A percentile compares a stretch with the other conserved stretches of the same genome.
Conservation (phyloP, 2,797 vertebrate species). For the Poecile montanus region DNA sequence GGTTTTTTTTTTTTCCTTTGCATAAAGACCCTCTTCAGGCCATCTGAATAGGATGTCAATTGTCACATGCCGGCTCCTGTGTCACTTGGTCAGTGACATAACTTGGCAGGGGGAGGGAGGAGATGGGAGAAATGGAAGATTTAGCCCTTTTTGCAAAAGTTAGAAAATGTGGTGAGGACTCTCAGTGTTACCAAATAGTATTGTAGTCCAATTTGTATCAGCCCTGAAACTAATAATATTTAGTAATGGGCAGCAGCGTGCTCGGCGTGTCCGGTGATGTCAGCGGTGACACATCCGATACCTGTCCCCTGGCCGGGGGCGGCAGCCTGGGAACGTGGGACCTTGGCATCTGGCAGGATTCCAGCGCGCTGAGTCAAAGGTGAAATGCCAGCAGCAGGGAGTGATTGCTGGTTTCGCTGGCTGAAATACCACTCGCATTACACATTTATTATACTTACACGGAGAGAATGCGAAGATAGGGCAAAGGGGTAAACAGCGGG, state of each 20-base stretch:
- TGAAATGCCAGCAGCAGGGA: conserved; percentile 37
- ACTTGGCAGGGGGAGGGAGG: not conserved
- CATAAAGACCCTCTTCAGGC: not conserved
- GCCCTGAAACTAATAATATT: not conserved
- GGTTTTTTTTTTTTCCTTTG: not conserved
- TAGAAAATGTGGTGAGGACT: not conserved
- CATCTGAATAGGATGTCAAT: not conserved
- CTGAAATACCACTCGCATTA: conserved; percentile 22
- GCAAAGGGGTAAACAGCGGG: not conserved
- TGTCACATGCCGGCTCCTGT: not conserved
- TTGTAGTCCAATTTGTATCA: not conserved
- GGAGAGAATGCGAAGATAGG: not conserved
- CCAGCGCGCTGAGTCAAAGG: conserved; percentile 50
- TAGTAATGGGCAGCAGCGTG: not conserved
- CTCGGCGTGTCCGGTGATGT: not conserved
- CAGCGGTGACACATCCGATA: not conserved
- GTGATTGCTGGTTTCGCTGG: not conserved
- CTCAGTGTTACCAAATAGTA: not conserved
- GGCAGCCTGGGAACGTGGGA: not conserved
- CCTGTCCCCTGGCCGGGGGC: not conserved
- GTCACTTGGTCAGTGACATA: not conserved
- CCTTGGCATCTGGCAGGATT: not conserved
- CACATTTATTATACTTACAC: conserved; percentile 22
- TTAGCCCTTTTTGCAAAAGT: not conserved
- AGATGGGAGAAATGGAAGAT: not conserved